Conservation (phyloP, 2,888 invertebrate species). For the Tenodera sinensis region DNA sequence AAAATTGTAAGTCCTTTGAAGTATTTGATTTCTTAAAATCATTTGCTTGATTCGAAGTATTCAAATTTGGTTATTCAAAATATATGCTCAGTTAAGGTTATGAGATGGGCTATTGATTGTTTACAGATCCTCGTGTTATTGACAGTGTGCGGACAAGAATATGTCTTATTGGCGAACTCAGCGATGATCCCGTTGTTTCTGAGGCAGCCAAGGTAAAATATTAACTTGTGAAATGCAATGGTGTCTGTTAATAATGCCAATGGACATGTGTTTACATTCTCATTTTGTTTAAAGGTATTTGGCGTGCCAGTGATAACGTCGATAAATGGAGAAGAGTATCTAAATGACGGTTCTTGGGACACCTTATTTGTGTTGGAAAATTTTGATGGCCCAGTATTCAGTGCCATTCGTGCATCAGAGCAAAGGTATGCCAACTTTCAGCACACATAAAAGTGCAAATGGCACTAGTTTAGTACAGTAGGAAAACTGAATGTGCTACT, state of each 20-base stretch:
- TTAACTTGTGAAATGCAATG: neutral
- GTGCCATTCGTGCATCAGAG: constrained; percentile 60
- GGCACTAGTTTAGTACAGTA: too few relatives aligned
- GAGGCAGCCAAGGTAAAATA: constrained; percentile 52
- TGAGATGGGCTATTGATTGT: neutral
- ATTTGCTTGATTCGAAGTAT: neutral
- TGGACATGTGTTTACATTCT: neutral
- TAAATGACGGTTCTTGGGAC: constrained; percentile 56
- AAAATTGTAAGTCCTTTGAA: neutral
- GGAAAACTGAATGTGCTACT: too few relatives aligned
- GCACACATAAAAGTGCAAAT: too few relatives aligned
- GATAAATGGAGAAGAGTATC: constrained; percentile 57
- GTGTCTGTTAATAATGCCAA: neutral
- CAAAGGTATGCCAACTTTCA: constrained; percentile 49
- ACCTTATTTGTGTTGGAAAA: constrained; percentile 70
- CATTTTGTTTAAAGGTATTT: constrained; percentile 45
- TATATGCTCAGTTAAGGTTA: neutral
- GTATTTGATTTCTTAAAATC: neutral
- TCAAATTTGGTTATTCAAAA: neutral
- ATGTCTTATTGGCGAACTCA: constrained; percentile 59
- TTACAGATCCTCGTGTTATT: neutral
- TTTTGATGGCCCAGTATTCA: constrained; percentile 70
- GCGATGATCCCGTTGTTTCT: constrained; percentile 51
- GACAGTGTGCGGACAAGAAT: constrained; percentile 43
- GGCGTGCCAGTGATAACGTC: constrained; percentile 61